phyloP scores from a whole-genome alignment of 2,797 vertebrate genomes.

The Apogon hyalosoma region DNA sequence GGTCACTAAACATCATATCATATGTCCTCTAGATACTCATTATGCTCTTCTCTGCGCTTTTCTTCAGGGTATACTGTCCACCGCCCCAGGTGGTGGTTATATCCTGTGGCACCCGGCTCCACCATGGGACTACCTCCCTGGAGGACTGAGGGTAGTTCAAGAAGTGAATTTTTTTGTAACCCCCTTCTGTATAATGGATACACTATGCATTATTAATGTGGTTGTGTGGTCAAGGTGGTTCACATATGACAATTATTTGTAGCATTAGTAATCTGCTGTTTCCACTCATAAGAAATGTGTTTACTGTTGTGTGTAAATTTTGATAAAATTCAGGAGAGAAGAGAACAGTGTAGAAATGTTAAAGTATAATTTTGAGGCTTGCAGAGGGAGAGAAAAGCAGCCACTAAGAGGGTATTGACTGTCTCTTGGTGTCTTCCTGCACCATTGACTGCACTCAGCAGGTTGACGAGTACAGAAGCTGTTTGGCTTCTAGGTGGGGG shows the following conservation, averaged over 20 bases:
- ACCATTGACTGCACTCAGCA: conserved; percentile 74
- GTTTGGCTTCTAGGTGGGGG: conserved; percentile 64
- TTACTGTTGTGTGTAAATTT: background rate
- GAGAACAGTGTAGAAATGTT: conserved; percentile 11
- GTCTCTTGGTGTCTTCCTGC: conserved; percentile 70
- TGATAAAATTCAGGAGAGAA: conserved; percentile 11
- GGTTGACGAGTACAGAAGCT: conserved; percentile 71
- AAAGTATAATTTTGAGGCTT: conserved; percentile 26
- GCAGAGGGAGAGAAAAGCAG: conserved; percentile 37
- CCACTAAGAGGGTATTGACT: conserved; percentile 55
- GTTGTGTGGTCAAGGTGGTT: conserved; percentile 48
- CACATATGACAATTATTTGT: conserved; percentile 20
- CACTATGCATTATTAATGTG: conserved; percentile 75
- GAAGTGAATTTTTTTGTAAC: conserved; percentile 50
- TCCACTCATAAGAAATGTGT: conserved; percentile 16
- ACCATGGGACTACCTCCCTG: conserved; percentile 59
- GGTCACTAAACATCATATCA: conserved; percentile 59
- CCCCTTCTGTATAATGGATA: conserved; percentile 53
- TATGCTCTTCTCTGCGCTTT: conserved; percentile 19
- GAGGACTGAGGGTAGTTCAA: conserved; percentile 53
- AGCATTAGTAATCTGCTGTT: conserved; percentile 14
- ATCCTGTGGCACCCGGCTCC: conserved; percentile 49
- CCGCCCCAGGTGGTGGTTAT: conserved; percentile 63
- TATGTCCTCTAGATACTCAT: conserved; percentile 52
- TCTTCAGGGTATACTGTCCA: conserved; percentile 36